Evolutionary conservation across 2,888 invertebrate species (phyloP).

Genomic region (Ametastegia equiseti): DNA sequence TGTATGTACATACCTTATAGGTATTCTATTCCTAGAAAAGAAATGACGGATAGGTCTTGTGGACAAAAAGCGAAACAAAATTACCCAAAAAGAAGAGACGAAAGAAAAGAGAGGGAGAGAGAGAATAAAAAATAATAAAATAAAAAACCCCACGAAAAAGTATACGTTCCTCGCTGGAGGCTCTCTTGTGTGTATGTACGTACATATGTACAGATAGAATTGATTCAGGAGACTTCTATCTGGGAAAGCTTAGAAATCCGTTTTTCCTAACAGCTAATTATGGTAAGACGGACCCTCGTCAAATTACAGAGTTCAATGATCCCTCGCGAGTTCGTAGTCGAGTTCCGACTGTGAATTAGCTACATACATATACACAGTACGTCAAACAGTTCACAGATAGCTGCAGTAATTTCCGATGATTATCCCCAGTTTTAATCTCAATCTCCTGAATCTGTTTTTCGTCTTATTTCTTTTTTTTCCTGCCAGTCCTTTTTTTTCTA

Average conservation of each 20-base stretch:
- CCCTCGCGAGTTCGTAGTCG: no score
- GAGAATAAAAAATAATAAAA: neutral
- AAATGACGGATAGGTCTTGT: no score
- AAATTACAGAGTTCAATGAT: conserved; percentile 12
- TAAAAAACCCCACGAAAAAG: neutral
- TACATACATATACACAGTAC: neutral
- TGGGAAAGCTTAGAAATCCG: neutral
- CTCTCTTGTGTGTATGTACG: no score
- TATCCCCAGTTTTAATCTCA: neutral
- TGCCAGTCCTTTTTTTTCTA: neutral
- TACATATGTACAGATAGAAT: neutral
- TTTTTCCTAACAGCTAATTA: neutral
- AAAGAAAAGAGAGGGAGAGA: neutral
- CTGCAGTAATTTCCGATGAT: no score
- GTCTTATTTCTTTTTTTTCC: neutral
- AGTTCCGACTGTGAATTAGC: neutral
- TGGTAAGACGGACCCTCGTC: neutral
- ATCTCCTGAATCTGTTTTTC: neutral
- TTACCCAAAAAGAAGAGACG: no score
- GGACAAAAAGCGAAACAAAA: no score
- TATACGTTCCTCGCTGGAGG: no score
- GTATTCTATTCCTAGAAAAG: neutral
- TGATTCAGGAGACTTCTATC: neutral
- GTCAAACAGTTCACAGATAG: neutral
- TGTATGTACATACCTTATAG: no score